Percentiles rank a stretch among this genome's conserved stretches.
Evolutionary conservation across 2,888 invertebrate species (phyloP).

Genomic region (Zygogramma bicolorata): DNA sequence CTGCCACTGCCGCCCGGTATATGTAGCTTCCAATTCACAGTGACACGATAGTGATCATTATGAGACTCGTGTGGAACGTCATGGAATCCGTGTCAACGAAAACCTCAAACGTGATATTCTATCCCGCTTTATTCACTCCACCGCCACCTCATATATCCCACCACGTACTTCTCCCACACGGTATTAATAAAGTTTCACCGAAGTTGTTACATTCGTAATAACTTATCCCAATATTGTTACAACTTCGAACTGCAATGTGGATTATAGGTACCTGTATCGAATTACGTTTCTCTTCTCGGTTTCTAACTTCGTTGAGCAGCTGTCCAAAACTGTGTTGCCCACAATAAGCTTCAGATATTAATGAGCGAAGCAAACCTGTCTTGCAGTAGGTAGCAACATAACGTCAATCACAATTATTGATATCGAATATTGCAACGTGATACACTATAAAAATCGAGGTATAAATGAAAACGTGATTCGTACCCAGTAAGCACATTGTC

Average conservation of each 20-base stretch:
- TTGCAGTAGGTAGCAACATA: background rate
- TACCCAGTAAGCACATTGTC: too few relatives aligned
- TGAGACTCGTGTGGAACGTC: too few relatives aligned
- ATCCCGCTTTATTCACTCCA: too few relatives aligned
- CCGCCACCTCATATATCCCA: background rate
- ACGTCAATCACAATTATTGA: background rate
- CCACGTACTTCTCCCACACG: background rate
- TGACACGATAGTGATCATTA: too few relatives aligned
- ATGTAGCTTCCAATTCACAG: too few relatives aligned
- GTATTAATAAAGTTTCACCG: conserved; percentile 6
- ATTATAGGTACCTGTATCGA: conserved; percentile 24
- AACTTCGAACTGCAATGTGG: conserved; percentile 7
- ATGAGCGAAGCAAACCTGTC: background rate
- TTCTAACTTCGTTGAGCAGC: conserved; percentile 33
- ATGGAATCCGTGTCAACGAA: too few relatives aligned
- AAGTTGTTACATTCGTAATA: conserved; percentile 11
- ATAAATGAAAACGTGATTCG: too few relatives aligned
- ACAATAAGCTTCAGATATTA: conserved; percentile 28
- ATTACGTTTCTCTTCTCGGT: conserved; percentile 25
- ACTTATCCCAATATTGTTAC: conserved; percentile 16
- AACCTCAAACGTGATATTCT: too few relatives aligned
- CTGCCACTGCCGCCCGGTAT: too few relatives aligned
- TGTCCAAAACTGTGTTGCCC: conserved; percentile 32
- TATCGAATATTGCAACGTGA: too few relatives aligned
- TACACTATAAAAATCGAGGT: too few relatives aligned